phyloP scores from a whole-genome alignment of 2,888 invertebrate genomes.

The Bimastos eiseni region DNA sequence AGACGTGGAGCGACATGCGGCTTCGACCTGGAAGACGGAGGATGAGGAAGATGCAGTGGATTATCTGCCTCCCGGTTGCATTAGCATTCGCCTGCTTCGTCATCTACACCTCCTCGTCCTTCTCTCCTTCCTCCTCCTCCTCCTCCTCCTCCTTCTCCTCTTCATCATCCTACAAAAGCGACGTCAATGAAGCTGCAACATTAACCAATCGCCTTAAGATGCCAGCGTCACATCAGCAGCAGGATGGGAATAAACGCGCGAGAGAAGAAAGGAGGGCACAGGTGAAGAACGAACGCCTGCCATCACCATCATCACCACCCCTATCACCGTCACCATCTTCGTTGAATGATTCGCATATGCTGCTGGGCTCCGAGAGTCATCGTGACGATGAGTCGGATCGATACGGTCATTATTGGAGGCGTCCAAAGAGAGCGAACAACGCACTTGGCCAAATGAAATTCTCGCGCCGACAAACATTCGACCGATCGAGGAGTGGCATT shows the following conservation, averaged over 20 bases:
- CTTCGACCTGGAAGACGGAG: not conserved
- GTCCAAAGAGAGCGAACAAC: not conserved
- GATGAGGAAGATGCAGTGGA: conserved; percentile 1
- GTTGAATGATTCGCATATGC: not conserved
- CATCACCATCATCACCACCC: not conserved
- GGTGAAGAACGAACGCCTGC: not conserved
- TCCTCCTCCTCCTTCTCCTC: not conserved
- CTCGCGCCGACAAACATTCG: conserved; percentile 6
- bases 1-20: not conserved
- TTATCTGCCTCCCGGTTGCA: conserved; percentile 13
- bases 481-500: not conserved
- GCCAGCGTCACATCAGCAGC: not conserved
- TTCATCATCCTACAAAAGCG: not conserved
- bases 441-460: conserved; percentile 13
- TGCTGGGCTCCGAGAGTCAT: not conserved
- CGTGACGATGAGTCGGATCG: not conserved
- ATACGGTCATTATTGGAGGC: not conserved
- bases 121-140: not conserved
- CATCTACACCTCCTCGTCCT: not conserved
- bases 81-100: conserved; percentile 13
- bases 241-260: not conserved
- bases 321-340: not conserved
- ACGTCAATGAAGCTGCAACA: not conserved
- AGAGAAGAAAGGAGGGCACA: not conserved
- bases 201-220: not conserved